Evolutionary conservation across 2,888 invertebrate genomes (phyloP).

Genomic region (Creontiades dilutus): DNA sequence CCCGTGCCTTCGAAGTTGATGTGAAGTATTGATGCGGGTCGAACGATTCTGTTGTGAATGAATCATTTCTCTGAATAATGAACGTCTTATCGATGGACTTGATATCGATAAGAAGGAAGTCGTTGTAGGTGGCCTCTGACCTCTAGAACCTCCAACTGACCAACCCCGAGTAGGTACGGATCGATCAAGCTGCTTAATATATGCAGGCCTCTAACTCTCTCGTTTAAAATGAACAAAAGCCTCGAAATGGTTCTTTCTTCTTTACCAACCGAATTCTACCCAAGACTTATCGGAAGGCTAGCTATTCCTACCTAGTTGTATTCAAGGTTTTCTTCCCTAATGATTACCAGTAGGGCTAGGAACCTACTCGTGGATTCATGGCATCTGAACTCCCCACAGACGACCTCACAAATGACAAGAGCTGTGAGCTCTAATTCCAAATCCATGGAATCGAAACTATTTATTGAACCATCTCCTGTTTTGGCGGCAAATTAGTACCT

Average conservation of each 20-base stretch:
- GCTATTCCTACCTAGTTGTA: too few relatives aligned
- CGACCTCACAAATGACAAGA: too few relatives aligned
- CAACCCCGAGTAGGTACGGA: constrained; percentile 1
- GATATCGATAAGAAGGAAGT: constrained; percentile 9
- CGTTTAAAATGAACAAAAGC: constrained; percentile 30
- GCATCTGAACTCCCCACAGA: too few relatives aligned
- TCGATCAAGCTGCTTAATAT: constrained; percentile 1
- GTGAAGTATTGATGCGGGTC: neutral
- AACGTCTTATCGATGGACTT: constrained; percentile 24
- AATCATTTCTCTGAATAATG: constrained; percentile 24
- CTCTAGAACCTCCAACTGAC: neutral
- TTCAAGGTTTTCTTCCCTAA: too few relatives aligned
- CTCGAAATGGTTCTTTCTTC: constrained; percentile 6
- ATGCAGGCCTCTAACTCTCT: constrained; percentile 27
- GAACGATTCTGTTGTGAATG: neutral
- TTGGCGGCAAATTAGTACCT: too few relatives aligned
- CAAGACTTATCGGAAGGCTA: too few relatives aligned
- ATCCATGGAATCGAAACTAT: too few relatives aligned
- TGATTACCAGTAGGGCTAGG: too few relatives aligned
- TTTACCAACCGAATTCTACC: neutral
- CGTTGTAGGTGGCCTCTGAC: neutral
- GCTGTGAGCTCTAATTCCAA: too few relatives aligned
- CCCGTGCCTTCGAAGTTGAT: too few relatives aligned
- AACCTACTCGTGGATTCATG: too few relatives aligned
- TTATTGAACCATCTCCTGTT: too few relatives aligned